phyloP scores from a whole-genome alignment of 2,113 vertebrate genomes.

The Empidonax alnorum region DNA sequence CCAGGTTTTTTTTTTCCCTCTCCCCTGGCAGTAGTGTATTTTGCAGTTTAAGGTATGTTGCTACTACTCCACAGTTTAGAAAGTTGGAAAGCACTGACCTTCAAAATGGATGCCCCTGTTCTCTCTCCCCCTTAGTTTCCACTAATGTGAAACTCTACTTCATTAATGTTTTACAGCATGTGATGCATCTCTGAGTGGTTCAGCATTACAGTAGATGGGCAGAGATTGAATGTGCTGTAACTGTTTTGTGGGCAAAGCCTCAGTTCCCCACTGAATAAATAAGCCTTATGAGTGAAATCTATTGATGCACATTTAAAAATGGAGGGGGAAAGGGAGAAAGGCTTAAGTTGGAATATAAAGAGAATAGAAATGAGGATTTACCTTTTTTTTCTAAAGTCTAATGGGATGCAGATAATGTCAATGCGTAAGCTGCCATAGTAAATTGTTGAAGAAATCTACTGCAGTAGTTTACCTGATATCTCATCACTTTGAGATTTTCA shows the following conservation, averaged over 20 bases:
- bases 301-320: neutral
- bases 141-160: neutral
- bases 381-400: neutral
- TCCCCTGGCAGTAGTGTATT: neutral
- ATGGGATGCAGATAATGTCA: neutral
- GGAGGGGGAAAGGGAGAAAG: neutral
- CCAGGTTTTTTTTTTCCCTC: neutral
- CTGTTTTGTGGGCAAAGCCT: neutral
- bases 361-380: neutral
- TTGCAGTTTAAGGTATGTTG: neutral
- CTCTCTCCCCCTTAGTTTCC: neutral
- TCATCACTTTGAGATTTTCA: neutral
- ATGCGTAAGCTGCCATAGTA: neutral
- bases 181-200: neutral
- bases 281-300: neutral
- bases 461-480: neutral
- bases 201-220: neutral
- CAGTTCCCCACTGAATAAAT: neutral
- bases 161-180: neutral
- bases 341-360: neutral
- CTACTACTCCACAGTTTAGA: neutral
- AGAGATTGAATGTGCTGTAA: neutral
- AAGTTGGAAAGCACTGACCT: neutral
- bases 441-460: too few relatives aligned
- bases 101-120: neutral